Conservation (phyloP, 2,888 invertebrate genomes). For the Baronia brevicornis region DNA sequence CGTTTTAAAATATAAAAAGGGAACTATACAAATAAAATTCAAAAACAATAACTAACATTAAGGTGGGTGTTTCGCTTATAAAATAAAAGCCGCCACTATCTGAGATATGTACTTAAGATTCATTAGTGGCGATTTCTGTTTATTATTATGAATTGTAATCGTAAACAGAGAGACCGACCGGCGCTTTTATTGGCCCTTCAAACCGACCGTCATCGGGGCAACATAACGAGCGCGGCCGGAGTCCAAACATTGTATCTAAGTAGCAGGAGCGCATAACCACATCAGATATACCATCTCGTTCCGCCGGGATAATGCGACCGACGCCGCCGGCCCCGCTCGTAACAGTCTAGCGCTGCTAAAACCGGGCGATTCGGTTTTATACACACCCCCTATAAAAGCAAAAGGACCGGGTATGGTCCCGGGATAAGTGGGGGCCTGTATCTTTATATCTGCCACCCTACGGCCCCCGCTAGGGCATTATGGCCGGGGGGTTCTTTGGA, state of each 20-base stretch:
- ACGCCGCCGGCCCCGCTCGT: conserved; percentile 63
- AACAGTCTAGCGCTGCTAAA: conserved; percentile 73
- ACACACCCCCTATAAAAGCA: conserved; percentile 76
- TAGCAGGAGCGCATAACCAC: conserved; percentile 59
- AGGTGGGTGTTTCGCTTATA: too few species aligned
- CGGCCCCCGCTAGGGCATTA: conserved; percentile 65
- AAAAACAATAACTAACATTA: too few species aligned
- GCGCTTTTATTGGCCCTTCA: conserved; percentile 48
- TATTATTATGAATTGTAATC: conserved; percentile 33
- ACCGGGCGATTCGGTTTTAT: conserved; percentile 75
- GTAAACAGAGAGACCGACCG: conserved; percentile 27
- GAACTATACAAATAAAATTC: too few species aligned
- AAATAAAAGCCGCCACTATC: conserved; percentile 10
- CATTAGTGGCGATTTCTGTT: conserved; percentile 27
- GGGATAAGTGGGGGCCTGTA: conserved; percentile 73
- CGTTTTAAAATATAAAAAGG: not conserved
- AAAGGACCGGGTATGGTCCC: conserved; percentile 72
- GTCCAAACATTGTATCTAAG: conserved; percentile 59
- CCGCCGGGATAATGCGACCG: conserved; percentile 37
- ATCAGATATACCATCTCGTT: conserved; percentile 59
- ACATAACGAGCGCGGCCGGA: conserved; percentile 49
- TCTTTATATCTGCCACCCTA: conserved; percentile 72
- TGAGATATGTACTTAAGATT: conserved; percentile 14
- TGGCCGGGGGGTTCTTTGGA: conserved; percentile 74
- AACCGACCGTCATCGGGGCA: conserved; percentile 32